phyloP scores from a whole-genome alignment of 1,140 invertebrate genomes.

The Archegozetes longisetosus region DNA sequence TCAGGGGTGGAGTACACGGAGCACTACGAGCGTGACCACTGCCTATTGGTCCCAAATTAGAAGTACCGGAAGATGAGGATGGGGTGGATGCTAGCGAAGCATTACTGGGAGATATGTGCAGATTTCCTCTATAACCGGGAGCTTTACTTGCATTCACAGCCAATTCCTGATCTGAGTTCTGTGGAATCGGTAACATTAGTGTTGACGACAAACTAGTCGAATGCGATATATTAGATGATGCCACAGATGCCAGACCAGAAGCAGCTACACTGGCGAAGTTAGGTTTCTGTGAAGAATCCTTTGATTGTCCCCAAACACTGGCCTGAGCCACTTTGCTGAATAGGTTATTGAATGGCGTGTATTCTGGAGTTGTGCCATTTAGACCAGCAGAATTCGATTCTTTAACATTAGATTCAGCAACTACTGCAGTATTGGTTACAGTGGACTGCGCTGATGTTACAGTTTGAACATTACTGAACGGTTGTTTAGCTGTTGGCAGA shows the following conservation, averaged over 20 bases:
- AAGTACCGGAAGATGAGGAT: slow-evolving; percentile 12
- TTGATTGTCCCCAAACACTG: slow-evolving; percentile 47
- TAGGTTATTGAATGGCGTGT: slow-evolving; percentile 58
- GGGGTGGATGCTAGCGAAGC: slow-evolving; percentile 21
- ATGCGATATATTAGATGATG: not conserved
- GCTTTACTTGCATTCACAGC: slow-evolving; percentile 59
- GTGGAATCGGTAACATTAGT: slow-evolving; percentile 13
- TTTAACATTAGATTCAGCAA: not conserved
- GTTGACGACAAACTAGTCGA: slow-evolving; percentile 18
- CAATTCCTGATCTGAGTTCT: slow-evolving; percentile 18
- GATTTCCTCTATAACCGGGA: slow-evolving; percentile 51
- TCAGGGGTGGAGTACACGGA: slow-evolving; percentile 21
- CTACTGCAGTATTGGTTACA: not conserved
- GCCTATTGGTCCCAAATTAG: slow-evolving; percentile 20
- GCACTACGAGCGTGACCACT: slow-evolving; percentile 20
- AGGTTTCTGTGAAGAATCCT: slow-evolving; percentile 45
- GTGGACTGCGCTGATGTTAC: not conserved
- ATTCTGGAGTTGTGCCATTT: slow-evolving; percentile 35
- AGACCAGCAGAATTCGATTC: not conserved
- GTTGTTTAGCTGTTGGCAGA: not conserved
- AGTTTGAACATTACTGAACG: not conserved
- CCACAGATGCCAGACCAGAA: slow-evolving; percentile 28
- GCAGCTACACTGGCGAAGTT: slow-evolving; percentile 57
- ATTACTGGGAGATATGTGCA: slow-evolving; percentile 17
- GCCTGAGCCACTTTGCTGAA: slow-evolving; percentile 45